Evolutionary conservation across 2,888 invertebrate genomes (phyloP), one percentile per base, ranked within the genome.

Genomic region (Doris montereyensis): DNA sequence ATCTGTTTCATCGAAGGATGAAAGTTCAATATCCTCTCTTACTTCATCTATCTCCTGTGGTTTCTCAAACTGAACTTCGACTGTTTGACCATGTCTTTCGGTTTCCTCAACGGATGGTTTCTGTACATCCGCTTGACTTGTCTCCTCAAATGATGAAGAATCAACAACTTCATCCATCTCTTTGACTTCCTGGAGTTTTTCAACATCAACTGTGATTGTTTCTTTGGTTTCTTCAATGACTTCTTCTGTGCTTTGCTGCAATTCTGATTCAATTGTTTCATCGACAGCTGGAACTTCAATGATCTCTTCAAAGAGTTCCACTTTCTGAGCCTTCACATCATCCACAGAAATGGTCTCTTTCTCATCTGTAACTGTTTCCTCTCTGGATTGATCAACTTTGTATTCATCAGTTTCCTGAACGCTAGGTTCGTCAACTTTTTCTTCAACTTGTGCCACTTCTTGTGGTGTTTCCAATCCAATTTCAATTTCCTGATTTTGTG

Each of bases 101-200:
- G 76, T 62, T 77, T 83, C 76, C 30, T 78, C 78, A 58, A 70
- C 76, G 5, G 78, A 78, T 30, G 80, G 76, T 75, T 82, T 82
- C 26, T 81, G 77, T 41, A 77, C 70, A 30, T 80, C 79, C 32
- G 75, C 79, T 77, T 81, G 76, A 17, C 75, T 73, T n/a, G 74
- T 78, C 67, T 80, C 78, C 52, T 81, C 83, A n/a, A 67, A 13
- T 24, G 81, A 77, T 65, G 77, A n/a, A n/a, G n/a, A n/a, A n/a
- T n/a, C n/a, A n/a, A n/a, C n/a, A n/a, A 83, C 73, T 72, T 84
- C 84, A 76, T 79, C 79, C 26, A 81, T 81, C 52, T 83, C 35
- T 67, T 58, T 24, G 70, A 77, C 75, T 74, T 79, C 60, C 72
- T 76, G 35, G 60, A 72, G 72, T 57, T 65, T 78, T 72, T 78